phyloP scores from a whole-genome alignment of 2,888 invertebrate species.

The Epinotia bilunana region DNA sequence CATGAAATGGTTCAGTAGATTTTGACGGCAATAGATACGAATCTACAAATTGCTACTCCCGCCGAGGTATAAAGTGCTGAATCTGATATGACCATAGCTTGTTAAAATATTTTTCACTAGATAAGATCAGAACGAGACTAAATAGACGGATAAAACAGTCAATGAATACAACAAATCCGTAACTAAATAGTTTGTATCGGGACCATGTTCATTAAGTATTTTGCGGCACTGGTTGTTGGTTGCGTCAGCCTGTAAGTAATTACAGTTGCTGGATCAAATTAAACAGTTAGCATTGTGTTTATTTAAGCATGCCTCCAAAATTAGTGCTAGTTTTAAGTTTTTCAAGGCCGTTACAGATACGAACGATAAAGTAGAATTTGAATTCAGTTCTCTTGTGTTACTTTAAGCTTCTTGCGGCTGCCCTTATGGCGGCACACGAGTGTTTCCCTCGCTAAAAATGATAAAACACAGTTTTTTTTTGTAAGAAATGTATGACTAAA shows the following conservation, averaged over 20 bases:
- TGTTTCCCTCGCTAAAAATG: not conserved
- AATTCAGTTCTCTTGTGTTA: not conserved
- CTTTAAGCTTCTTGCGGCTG: not conserved
- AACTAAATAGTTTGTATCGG: conserved; percentile 14
- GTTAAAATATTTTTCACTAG: not conserved
- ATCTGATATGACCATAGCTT: no score
- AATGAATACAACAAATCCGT: conserved; percentile 24
- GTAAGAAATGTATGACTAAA: not conserved
- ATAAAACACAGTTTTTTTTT: not conserved
- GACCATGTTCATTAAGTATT: conserved; percentile 12
- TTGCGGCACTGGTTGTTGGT: not conserved
- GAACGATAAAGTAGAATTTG: not conserved
- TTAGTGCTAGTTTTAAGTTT: not conserved
- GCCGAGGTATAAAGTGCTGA: no score
- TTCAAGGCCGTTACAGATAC: not conserved
- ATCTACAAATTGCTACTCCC: no score
- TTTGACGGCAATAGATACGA: no score
- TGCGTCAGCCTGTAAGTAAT: conserved; percentile 22
- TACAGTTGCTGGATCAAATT: conserved; percentile 24
- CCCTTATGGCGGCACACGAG: not conserved
- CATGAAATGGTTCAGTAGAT: no score
- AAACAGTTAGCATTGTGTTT: conserved; percentile 11
- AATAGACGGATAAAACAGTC: not conserved
- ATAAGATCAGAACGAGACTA: not conserved
- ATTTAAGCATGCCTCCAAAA: conserved; percentile 6